Percentiles rank a stretch among this genome's conserved stretches.
phyloP scores from a whole-genome alignment of 2,113 vertebrate genomes.

The Grammomys surdaster region DNA sequence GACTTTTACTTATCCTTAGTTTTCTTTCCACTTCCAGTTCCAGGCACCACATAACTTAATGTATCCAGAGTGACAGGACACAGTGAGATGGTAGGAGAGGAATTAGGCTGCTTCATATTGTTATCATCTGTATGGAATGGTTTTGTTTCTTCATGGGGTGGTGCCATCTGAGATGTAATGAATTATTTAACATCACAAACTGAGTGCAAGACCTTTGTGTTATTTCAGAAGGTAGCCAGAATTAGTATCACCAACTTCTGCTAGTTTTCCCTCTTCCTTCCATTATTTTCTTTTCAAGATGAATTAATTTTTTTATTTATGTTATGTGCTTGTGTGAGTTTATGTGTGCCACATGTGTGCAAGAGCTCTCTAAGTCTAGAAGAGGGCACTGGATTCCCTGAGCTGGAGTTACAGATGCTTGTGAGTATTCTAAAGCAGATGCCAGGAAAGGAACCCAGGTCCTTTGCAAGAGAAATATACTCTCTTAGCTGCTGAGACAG shows the following conservation, averaged over 20 bases:
- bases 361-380: neutral
- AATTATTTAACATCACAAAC: neutral
- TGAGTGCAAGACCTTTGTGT: neutral
- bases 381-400: neutral
- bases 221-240: conserved; percentile 15
- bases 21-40: neutral
- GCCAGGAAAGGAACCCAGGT: neutral
- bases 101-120: neutral
- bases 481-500: neutral
- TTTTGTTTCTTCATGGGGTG: neutral
- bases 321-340: neutral
- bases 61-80: neutral
- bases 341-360: neutral
- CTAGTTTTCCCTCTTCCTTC: neutral
- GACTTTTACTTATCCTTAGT: neutral
- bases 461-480: neutral
- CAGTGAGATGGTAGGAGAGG: neutral
- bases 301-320: neutral
- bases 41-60: neutral
- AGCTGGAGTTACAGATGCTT: neutral
- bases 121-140: neutral
- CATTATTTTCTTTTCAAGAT: neutral
- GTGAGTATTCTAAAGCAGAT: neutral
- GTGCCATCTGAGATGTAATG: neutral
- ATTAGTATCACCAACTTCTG: neutral